Evolutionary conservation across 2,113 vertebrate genomes (phyloP), one percentile per base, ranked within the genome.

Genomic region (Sylvietta virens): DNA sequence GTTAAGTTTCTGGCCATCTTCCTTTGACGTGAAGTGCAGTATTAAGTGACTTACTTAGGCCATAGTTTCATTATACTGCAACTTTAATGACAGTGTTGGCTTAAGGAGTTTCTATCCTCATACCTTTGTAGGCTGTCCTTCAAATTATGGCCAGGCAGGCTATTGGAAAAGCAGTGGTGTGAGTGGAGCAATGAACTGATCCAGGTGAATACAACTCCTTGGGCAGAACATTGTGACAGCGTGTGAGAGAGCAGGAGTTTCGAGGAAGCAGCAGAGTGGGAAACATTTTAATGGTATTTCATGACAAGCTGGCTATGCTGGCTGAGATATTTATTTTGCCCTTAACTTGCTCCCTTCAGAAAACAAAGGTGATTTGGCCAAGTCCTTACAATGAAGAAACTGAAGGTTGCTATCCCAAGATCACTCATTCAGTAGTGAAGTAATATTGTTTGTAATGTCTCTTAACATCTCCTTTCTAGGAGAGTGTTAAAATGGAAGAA

Each of bases 1-100:
- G 21, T 48, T 89, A 23, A 51, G 50, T 71, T 82, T 60, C 86
- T 90, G 44, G 30, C 35, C 39, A 26, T 81, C 70, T 90, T 91
- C 90, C 64, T 90, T 85, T 93, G 87, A 90, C 74, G 0, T 62
- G 73, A 35, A 80, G 61, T 18, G 4, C 81, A 77, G 73, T 69
- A 92, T 88, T 87, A 90, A 50, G 76, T n/a, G 53, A 78, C 69
- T 81, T 71, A 82, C 72, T 95, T 90, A 82, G 78, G 70, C 77
- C 61, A 12, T 47, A n/a, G 50, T 83, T 86, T 95, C 62, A 66
- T 95, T 95, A 90, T 16, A n/a, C 45, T 77, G 90, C 90, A 85
- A 39, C 31, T 79, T 76, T 88, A 94, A 95, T 94, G 88, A 94
- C 64, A 70, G 62, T 42, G 37, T 67, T 45, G 15, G 66, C 78